phyloP scores from a whole-genome alignment of 2,113 vertebrate species.

The Odocoileus hemionus region DNA sequence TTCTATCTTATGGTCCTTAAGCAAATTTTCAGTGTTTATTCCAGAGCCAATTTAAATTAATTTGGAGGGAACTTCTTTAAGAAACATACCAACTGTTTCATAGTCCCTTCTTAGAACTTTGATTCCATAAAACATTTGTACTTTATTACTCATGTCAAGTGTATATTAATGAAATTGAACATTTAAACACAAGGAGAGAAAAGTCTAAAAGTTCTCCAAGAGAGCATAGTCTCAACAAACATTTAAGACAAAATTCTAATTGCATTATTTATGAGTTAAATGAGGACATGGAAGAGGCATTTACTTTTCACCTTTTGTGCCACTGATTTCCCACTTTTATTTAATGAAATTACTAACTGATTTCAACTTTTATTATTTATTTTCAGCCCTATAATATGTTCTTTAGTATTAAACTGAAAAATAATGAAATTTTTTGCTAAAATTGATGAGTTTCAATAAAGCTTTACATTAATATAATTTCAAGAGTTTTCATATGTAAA shows the following conservation, averaged over 20 bases:
- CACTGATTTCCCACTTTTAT: slow-evolving; percentile 60
- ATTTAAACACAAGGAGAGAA: slow-evolving; percentile 35
- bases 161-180: slow-evolving; percentile 51
- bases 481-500: background rate
- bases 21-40: slow-evolving; percentile 63
- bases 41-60: slow-evolving; percentile 72
- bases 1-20: slow-evolving; percentile 66
- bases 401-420: slow-evolving; percentile 36
- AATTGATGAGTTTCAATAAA: slow-evolving; percentile 32
- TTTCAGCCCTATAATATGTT: slow-evolving; percentile 40
- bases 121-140: slow-evolving; percentile 56
- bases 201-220: slow-evolving; percentile 48
- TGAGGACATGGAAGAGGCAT: slow-evolving; percentile 55
- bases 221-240: slow-evolving; percentile 53
- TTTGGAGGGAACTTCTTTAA: slow-evolving; percentile 62
- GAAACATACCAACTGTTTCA: slow-evolving; percentile 60
- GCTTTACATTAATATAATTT: slow-evolving; percentile 7
- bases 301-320: slow-evolving; percentile 57
- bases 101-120: slow-evolving; percentile 33
- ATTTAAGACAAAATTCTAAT: slow-evolving; percentile 49
- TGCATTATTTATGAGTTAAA: slow-evolving; percentile 64
- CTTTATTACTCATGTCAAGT: slow-evolving; percentile 55
- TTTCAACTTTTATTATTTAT: slow-evolving; percentile 69
- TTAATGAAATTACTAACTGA: slow-evolving; percentile 69
- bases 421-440: slow-evolving; percentile 41